Conservation (phyloP, 2,113 vertebrate genomes). For the Urocynchramus pylzowi region DNA sequence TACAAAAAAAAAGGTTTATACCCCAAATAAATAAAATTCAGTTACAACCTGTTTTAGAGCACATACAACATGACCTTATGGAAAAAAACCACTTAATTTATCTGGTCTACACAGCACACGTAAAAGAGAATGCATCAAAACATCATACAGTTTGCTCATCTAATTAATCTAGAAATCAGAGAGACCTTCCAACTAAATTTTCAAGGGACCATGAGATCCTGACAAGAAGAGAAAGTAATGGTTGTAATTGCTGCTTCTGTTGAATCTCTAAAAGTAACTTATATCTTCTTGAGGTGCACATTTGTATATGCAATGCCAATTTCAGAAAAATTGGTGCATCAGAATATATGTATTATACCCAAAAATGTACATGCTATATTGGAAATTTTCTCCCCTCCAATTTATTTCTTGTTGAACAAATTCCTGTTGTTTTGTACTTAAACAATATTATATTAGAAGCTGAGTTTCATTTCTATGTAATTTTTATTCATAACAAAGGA, state of each 20-base stretch:
- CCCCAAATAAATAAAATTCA: not conserved
- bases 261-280: not conserved
- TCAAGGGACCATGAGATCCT: not conserved
- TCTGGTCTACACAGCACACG: not conserved
- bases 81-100: not conserved
- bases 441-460: not conserved
- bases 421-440: not conserved
- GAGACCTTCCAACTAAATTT: not conserved
- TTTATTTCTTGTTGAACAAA: not conserved
- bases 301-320: not conserved
- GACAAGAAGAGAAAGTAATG: not conserved
- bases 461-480: constrained; percentile 41
- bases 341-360: not conserved
- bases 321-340: not conserved
- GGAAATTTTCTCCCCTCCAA: not conserved
- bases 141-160: not conserved
- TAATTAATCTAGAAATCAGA: not conserved
- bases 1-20: not conserved
- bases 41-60: not conserved
- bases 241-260: not conserved
- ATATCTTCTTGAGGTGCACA: not conserved
- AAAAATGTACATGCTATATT: not conserved
- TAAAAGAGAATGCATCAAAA: not conserved
- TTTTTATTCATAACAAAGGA: constrained; percentile 53
- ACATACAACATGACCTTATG: not conserved